Evolutionary conservation across 2,888 invertebrate species (phyloP), one percentile per base, ranked within the genome.

Genomic region (Synergus gifuensis): DNA sequence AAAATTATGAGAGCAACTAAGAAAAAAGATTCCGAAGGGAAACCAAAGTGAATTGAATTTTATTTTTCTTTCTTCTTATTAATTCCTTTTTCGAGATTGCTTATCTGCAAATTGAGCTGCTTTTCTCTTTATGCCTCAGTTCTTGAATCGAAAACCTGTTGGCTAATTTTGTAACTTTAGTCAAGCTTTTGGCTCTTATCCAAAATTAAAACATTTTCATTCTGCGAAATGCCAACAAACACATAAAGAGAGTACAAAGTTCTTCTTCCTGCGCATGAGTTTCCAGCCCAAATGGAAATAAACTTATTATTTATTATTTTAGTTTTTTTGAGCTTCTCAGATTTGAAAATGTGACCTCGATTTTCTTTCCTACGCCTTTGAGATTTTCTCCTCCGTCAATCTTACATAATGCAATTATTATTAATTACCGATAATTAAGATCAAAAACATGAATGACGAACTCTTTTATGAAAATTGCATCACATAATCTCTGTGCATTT

Each of bases 211-310:
- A 58, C 54, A 11, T 54, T 54, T 73, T 54, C 54, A 54, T 73
- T 73, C n/a, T 36, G 49, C 28, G 73, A 36, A 54, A 36, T 54
- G 54, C 54, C n/a, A 73, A 73, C 58, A 54, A 11, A 73, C n/a
- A 40, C 18, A n/a, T n/a, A 36, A 2, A 2, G 22, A 12, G 18
- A 22, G 73, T 73, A 73, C 73, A 73, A 73, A 73, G 73, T 42
- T 9, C 66, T n/a, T 66, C 2, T 66, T 66, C 42, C n/a, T 66
- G 40, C 42, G 42, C 42, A n/a, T 4, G 66, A 66, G 8, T 66
- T 66, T 66, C n/a, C 42, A 8, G 16, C 16, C 66, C 11, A n/a
- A n/a, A 42, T n/a, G 18, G 18, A 66, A 66, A 40, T 66, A 42
- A 44, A 18, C 42, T 12, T 18, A 8, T 22, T 22, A 22, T 36